Base-by-base conservation (phyloP, 35 echinoderm and acorn worm species). In the Chiridota heheva region DNA sequence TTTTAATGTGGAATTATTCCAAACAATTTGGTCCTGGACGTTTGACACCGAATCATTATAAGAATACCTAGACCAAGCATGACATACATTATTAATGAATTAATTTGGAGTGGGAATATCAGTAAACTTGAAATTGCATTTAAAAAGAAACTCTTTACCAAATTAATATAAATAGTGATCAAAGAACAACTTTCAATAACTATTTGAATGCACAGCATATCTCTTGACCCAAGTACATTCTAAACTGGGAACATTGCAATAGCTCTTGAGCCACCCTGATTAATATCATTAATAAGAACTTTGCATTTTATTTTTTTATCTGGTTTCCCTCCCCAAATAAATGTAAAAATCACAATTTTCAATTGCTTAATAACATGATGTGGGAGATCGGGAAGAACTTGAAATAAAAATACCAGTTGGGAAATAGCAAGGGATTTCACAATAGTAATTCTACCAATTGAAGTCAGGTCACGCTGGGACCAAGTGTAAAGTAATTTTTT, bases 1-100 rank as follows among this genome's bases (percentile, higher is more conserved):
- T 69, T 69, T 16, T 69, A 22, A 69, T 69, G 22, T 36, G 1
- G 30, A 40, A 39, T 69, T 69, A 36, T 69, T 69, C 65, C 65
- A 69, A 20, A 69, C 40, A 36, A 69, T 36, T 40, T 69, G 0
- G n/a, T 69, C 40, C 2, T 20, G 4, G 40, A 0, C 2, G 40
- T 69, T 40, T 12, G n/a, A n/a, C 4, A 20, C 37, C n/a, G 65
- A 0, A 69, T 69, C 17, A 7, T 33, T 30, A 40, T 36, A 69
- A n/a, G 30, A 36, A 69, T 36, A 69, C 30, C 40, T 69, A 36
- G 65, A 34, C 65, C 65, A 69, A 24, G 36, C 65, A 69, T 30
- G 20, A 40, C 65, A 69, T 36, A 69, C 65, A 39, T 69, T 38
- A 36, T 36, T 41, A 2, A 45, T 16, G 29, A 73, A 73, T 25